A percentile compares a stretch with the other conserved stretches of the same genome.
Conservation (phyloP, 2,797 vertebrate genomes). For the Sebastolobus altivelis region DNA sequence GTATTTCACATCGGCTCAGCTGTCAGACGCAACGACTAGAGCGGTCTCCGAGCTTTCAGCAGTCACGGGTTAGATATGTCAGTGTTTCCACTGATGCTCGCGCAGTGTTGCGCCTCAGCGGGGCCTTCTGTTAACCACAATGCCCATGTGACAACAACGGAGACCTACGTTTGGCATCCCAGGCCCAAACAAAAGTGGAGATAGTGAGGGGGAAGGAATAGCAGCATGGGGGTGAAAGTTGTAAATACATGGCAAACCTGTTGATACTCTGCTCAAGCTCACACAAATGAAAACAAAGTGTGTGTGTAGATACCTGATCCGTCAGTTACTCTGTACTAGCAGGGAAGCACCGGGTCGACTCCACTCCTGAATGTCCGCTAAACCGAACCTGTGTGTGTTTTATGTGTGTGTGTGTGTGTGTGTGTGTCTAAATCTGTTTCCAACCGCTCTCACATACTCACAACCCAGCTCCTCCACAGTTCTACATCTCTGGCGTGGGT, state of each 20-base stretch:
- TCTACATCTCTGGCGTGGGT: slow-evolving; percentile 13
- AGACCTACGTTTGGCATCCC: slow-evolving; percentile 40
- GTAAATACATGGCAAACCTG: slow-evolving; percentile 31
- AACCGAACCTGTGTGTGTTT: slow-evolving; percentile 21
- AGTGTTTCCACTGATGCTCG: slow-evolving; percentile 70
- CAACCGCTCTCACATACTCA: slow-evolving; percentile 13
- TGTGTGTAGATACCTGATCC: slow-evolving; percentile 9
- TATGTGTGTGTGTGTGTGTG: slow-evolving; percentile 4
- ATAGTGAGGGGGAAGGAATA: not conserved
- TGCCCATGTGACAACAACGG: slow-evolving; percentile 37
- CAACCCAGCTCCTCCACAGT: slow-evolving; percentile 19
- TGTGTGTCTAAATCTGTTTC: slow-evolving; percentile 16
- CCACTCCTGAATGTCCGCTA: slow-evolving; percentile 32
- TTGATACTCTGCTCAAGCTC: slow-evolving; percentile 24
- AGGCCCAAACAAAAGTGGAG: not conserved
- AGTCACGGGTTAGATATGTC: slow-evolving; percentile 67
- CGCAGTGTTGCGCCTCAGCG: slow-evolving; percentile 39
- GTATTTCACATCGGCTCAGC: slow-evolving; percentile 70
- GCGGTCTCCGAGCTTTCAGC: slow-evolving; percentile 59
- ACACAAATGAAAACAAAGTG: not conserved
- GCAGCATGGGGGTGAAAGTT: slow-evolving; percentile 7
- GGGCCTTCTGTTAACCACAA: slow-evolving; percentile 65
- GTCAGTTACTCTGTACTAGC: slow-evolving; percentile 13
- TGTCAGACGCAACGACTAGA: slow-evolving; percentile 57
- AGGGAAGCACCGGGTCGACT: slow-evolving; percentile 11